Base-by-base conservation (phyloP, 2,797 vertebrate species). In the Artibeus jamaicensis region DNA sequence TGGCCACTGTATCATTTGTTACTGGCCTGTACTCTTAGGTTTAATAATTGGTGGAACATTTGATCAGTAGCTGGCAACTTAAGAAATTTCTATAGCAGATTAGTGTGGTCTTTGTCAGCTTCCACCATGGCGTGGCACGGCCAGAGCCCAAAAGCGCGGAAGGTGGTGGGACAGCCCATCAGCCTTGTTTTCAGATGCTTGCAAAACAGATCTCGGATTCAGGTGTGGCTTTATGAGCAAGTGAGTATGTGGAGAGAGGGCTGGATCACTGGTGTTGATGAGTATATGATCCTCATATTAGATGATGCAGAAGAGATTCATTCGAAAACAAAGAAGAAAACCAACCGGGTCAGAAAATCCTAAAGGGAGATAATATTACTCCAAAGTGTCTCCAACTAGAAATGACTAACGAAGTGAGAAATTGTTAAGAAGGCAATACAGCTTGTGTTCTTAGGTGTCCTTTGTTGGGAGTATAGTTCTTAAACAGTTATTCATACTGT, bases 301-400 rank as follows among this genome's bases (percentile, higher is more conserved):
- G 32, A 77, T 77, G 48, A 34, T 53, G 7, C 48, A 77, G 19
- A 53, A 77, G 48, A 37, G 48, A 77, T 3, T 22, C 19, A 34
- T 77, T 77, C 21, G 50, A 77, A 77, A 77, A 77, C 44, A 77
- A 29, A 59, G 46, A 77, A n/a, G 21, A 42, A 44, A 53, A 78
- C 37, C 3, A 53, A 37, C n/a, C 37, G 76, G 98, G 98, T 95
- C 98, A 98, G 92, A 98, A 99, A 97, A 99, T 99, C 98, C 93
- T 99, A 21, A 99, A 99, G 94, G 99, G 98, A 44, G 98, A 99
- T 98, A 99, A 99, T 83, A 99, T 99, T 95, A 99, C 98, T 99
- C 16, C 98, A 99, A 91, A 99, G 98, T 22, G 98, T 99, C 82
- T 98, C 98, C 94, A 98, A 76, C 86, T 98, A 98, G 97, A 95